Evolutionary conservation across 1,140 invertebrate genomes (phyloP), one percentile per base, ranked within the genome.

Genomic region (Sarcophaga bullata): DNA sequence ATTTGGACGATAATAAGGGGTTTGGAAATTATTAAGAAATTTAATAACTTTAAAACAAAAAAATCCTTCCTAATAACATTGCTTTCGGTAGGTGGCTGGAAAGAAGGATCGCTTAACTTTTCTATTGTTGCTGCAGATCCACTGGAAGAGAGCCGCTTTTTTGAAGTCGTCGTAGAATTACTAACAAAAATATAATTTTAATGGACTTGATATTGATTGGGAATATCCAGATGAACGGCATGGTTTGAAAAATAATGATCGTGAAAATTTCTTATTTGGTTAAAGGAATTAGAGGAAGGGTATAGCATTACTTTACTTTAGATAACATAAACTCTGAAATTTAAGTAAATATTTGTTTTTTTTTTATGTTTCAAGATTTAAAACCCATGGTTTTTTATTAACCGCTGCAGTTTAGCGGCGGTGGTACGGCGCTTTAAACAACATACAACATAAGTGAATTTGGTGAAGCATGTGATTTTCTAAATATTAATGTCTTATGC

Each of bases 121-220:
- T 68, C 62, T n/a, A 68, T 19, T n/a, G 17, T 68, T 8, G 62
- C 62, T 19, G 62, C 62, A 19, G 62, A 68, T 68, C 72, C 46
- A 81, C 17, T 73, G 0, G 0, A 84, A 88, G n/a, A 91, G 95
- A 8, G 86, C 90, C 0, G 91, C 85, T 15, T 95, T 96, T 81
- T 91, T 94, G 8, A 83, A 91, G 1, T 93, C 92, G 82, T 91
- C 92, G 89, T 95, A 0, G 83, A 90, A 0, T 94, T 94, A 84
- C 78, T 95, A n/a, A 0, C 86, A 90, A 81, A 92, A 91, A n/a
- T 92, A 95, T 85, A 90, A 92, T 8, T 96, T 97, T 82, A 94
- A 97, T 89, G 96, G 96, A 0, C 91, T 97, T 0, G 95, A 97
- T 86, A 17, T 97, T 13, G 95, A 96, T 86, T 96, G 95, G 95